Percentiles rank a stretch among this genome's conserved stretches.
Evolutionary conservation across 1,140 invertebrate species (phyloP).

Genomic region (Epicauta chinensis): DNA sequence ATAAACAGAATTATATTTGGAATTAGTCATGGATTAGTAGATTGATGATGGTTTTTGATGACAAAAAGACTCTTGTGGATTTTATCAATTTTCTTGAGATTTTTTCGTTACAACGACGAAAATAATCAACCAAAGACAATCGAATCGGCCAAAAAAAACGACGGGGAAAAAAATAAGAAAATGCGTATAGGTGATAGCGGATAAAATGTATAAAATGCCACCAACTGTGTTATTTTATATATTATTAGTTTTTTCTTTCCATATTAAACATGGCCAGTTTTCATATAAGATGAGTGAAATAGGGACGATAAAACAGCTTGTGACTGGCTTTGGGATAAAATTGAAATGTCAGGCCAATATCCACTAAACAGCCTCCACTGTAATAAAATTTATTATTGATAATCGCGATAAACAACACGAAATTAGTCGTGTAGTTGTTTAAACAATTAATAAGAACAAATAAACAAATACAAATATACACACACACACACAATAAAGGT

Average conservation of each 20-base stretch:
- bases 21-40: conserved; percentile 27
- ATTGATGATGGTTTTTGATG: conserved; percentile 3
- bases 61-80: not conserved
- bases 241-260: too few relatives aligned
- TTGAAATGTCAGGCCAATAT: conserved; percentile 35
- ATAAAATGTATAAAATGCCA: too few relatives aligned
- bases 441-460: too few relatives aligned
- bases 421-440: not conserved
- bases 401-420: conserved; percentile 5
- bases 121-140: too few relatives aligned
- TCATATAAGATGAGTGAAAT: conserved; percentile 40
- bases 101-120: too few relatives aligned
- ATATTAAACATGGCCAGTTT: conserved; percentile 32
- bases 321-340: conserved; percentile 37
- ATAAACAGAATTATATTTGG: conserved; percentile 26
- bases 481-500: too few relatives aligned
- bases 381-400: conserved; percentile 16
- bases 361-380: not conserved
- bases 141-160: too few relatives aligned
- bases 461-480: too few relatives aligned
- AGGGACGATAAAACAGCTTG: conserved; percentile 39
- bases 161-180: too few relatives aligned
- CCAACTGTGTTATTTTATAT: too few relatives aligned
- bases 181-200: too few relatives aligned
- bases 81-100: not conserved